phyloP scores from a whole-genome alignment of 2,888 invertebrate species.

The Drosophila nr. fundita region DNA sequence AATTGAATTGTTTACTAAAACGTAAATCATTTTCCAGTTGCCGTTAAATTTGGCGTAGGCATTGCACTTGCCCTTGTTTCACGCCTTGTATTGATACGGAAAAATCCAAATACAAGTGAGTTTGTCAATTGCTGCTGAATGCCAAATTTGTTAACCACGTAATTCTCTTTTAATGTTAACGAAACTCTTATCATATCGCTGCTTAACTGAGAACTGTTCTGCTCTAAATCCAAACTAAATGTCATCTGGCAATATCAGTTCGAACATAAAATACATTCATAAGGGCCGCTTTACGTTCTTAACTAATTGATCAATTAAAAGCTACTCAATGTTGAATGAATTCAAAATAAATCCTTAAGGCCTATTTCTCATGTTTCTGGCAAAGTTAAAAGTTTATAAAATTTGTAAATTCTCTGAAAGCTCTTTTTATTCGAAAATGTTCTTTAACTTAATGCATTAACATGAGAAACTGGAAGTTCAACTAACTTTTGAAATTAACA shows the following conservation, averaged over 20 bases:
- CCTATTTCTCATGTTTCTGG: constrained; percentile 15
- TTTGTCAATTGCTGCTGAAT: constrained; percentile 64
- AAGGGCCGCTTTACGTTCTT: constrained; percentile 32
- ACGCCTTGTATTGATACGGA: constrained; percentile 93
- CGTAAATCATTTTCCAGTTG: constrained; percentile 90
- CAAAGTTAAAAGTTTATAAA: not conserved
- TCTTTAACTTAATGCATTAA: constrained; percentile 4
- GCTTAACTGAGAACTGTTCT: constrained; percentile 32
- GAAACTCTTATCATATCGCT: constrained; percentile 28
- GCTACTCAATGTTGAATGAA: constrained; percentile 31
- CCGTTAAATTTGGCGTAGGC: constrained; percentile 94
- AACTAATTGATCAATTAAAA: constrained; percentile 25
- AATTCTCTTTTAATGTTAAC: constrained; percentile 46
- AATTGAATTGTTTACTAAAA: constrained; percentile 52
- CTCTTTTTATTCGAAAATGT: not conserved
- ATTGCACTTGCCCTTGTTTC: constrained; percentile 93
- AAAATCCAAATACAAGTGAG: constrained; percentile 86
- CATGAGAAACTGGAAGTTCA: constrained; percentile 9
- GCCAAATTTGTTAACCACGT: constrained; percentile 50
- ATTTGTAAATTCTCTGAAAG: not conserved
- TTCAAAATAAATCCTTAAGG: not conserved
- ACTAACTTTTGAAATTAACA: constrained; percentile 33
- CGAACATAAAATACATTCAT: constrained; percentile 6
- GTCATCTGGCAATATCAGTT: constrained; percentile 23
- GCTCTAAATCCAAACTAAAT: constrained; percentile 20